These are phyloP conservation scores for Barbus barbus DNA, from an alignment of 2,113 vertebrate species.

Conservation along the genomic window DNA sequence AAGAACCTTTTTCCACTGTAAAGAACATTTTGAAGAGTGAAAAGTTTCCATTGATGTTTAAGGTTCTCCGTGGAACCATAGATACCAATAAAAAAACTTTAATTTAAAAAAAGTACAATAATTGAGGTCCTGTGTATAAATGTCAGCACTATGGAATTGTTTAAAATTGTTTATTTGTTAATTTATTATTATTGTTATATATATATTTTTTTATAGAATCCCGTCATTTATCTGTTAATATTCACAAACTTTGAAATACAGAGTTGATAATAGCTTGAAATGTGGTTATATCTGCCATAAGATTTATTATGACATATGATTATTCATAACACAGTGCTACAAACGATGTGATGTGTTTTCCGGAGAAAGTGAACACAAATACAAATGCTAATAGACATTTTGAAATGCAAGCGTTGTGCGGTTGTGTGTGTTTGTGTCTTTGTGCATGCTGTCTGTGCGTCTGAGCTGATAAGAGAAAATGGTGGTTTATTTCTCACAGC, in stretches of 20 bases:
- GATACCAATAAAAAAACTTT: too few species aligned
- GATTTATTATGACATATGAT: not conserved
- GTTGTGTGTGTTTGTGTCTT: not conserved
- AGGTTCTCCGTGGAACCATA: not conserved
- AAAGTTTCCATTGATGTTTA: not conserved
- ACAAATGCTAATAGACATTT: conserved; percentile 3
- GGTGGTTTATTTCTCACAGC: conserved; percentile 48
- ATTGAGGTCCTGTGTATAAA: not conserved
- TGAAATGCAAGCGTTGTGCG: not conserved
- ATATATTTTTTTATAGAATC: not conserved
- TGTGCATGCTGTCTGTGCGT: not conserved
- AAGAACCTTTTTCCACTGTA: too few species aligned
- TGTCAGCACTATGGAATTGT: too few species aligned
- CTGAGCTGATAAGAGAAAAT: conserved; percentile 51
- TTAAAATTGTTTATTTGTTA: not conserved
- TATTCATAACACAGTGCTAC: not conserved
- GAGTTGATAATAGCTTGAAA: not conserved
- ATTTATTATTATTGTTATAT: not conserved
- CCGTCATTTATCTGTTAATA: not conserved
- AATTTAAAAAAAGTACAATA: not conserved
- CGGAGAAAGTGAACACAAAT: not conserved
- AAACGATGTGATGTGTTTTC: not conserved
- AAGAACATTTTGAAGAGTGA: too few species aligned
- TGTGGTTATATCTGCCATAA: not conserved
- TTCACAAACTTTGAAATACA: not conserved